These are phyloP conservation scores for Eospalax fontanierii DNA, from an alignment of 2,797 vertebrate species.

Conservation along the genomic window DNA sequence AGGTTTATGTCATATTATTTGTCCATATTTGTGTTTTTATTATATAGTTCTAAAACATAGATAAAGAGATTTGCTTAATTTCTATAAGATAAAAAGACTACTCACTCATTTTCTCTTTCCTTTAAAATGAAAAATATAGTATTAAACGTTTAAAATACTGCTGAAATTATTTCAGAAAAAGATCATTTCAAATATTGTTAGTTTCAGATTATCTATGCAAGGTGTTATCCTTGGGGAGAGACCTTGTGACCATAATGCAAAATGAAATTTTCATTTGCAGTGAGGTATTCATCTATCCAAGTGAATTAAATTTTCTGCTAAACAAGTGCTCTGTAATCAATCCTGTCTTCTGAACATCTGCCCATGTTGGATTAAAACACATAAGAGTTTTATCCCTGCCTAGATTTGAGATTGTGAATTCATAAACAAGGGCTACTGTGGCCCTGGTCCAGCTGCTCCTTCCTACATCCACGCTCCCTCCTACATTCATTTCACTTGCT, in stretches of 20 bases:
- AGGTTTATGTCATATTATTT: neutral
- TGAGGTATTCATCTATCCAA: slow-evolving; percentile 71
- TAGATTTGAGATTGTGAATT: slow-evolving; percentile 16
- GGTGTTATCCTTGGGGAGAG: slow-evolving; percentile 23
- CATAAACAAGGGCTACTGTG: neutral
- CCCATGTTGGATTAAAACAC: slow-evolving; percentile 50
- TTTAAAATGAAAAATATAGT: slow-evolving; percentile 25
- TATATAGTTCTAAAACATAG: neutral
- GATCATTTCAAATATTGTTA: slow-evolving; percentile 56
- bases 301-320: slow-evolving; percentile 77
- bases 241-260: slow-evolving; percentile 57
- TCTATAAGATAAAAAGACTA: neutral
- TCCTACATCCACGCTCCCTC: neutral
- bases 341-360: slow-evolving; percentile 79
- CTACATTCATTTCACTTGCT: neutral
- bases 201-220: slow-evolving; percentile 65
- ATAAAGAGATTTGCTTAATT: neutral
- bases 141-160: slow-evolving; percentile 56
- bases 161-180: slow-evolving; percentile 50
- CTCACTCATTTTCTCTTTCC: neutral
- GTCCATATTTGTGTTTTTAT: neutral
- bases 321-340: slow-evolving; percentile 76
- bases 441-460: neutral
- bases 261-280: slow-evolving; percentile 75
- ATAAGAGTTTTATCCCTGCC: slow-evolving; percentile 48